Conservation (phyloP, 1,140 invertebrate genomes). For the Drosophila lowei region DNA sequence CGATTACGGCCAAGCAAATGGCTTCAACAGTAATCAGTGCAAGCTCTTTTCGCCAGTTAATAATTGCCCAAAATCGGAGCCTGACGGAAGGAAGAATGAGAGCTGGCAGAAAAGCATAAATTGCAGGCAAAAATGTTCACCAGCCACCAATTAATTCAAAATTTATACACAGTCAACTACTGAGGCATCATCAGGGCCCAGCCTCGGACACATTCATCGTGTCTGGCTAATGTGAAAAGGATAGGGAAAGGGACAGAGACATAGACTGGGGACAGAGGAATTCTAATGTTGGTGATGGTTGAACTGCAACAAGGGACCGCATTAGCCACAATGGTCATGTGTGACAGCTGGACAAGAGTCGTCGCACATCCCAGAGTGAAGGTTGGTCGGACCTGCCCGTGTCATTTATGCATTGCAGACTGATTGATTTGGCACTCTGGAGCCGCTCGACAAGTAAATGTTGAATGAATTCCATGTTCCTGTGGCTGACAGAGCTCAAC, state of each 20-base stretch:
- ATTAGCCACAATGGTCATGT: conserved; percentile 68
- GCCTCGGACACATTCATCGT: conserved; percentile 44
- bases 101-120: conserved; percentile 40
- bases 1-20: conserved; percentile 37
- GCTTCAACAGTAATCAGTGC: not conserved
- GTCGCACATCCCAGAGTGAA: conserved; percentile 16
- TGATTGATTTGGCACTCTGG: conserved; percentile 64
- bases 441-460: conserved; percentile 31
- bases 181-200: conserved; percentile 41
- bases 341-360: conserved; percentile 60
- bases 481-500: conserved; percentile 20
- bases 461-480: conserved; percentile 27
- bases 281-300: conserved; percentile 8
- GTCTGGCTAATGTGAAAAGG: conserved; percentile 37
- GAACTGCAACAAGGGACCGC: conserved; percentile 40
- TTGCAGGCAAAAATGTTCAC: conserved; percentile 35
- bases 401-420: conserved; percentile 58
- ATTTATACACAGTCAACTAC: conserved; percentile 67
- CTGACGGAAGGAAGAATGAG: conserved; percentile 26
- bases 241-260: not conserved
- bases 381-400: conserved; percentile 26
- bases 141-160: conserved; percentile 70
- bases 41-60: conserved; percentile 41
- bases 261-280: not conserved
- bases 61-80: conserved; percentile 47